phyloP scores from a whole-genome alignment of 2,113 vertebrate genomes.

The Nycticebus coucang region DNA sequence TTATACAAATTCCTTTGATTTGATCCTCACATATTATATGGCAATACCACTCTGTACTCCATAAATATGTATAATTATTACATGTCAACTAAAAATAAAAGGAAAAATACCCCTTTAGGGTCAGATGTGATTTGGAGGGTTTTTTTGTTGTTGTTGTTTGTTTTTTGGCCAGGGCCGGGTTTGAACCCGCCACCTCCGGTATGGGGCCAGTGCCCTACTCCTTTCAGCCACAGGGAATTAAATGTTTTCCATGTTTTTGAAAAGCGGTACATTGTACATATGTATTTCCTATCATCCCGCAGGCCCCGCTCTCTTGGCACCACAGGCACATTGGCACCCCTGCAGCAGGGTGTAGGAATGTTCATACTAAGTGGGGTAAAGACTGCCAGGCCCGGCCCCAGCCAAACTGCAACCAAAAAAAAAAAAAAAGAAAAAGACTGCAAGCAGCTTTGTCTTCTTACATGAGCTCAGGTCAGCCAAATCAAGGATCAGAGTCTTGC shows the following conservation, averaged over 20 bases:
- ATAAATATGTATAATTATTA: neutral
- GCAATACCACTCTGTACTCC: neutral
- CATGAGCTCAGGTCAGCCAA: neutral
- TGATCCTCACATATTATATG: neutral
- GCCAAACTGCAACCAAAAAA: too few species aligned
- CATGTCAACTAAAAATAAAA: neutral
- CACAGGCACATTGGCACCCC: accelerated
- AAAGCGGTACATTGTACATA: neutral
- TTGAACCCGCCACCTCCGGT: too few species aligned
- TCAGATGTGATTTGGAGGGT: neutral
- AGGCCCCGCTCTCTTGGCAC: neutral
- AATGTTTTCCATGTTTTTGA: neutral
- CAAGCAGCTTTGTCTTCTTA: neutral
- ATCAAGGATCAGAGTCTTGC: neutral
- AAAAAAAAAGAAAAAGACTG: too few species aligned
- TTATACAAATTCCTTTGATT: neutral
- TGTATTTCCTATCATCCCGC: neutral
- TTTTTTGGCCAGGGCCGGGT: too few species aligned
- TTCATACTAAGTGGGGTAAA: neutral
- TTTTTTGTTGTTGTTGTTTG: too few species aligned
- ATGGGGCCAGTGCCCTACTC: too few species aligned
- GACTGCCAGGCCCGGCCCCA: too few species aligned
- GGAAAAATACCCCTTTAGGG: neutral
- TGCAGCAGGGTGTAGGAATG: neutral
- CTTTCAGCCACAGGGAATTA: neutral